Evolutionary conservation across 2,888 invertebrate genomes (phyloP).

Genomic region (Lathronympha strigana): DNA sequence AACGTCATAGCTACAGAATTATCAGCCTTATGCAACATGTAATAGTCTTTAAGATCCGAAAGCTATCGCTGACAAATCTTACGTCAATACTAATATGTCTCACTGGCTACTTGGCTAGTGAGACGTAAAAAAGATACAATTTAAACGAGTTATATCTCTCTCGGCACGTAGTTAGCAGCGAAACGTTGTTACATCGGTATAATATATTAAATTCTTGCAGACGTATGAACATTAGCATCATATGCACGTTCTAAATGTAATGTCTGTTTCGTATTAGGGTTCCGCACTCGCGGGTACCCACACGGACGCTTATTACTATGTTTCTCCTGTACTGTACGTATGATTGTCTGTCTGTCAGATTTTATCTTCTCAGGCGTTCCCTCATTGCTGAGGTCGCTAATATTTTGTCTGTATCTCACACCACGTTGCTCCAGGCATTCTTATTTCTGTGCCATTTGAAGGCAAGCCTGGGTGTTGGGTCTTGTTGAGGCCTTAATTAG

Average conservation of each 20-base stretch:
- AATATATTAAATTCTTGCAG: neutral
- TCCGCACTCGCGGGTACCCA: too few species aligned
- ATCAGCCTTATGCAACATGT: neutral
- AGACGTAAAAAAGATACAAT: constrained; percentile 24
- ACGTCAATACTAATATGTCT: constrained; percentile 35
- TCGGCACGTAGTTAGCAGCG: neutral
- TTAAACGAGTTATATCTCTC: constrained; percentile 6
- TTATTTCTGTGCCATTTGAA: too few species aligned
- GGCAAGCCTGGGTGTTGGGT: too few species aligned
- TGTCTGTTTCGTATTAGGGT: constrained; percentile 7
- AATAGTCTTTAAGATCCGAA: constrained; percentile 4
- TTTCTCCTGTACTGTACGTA: too few species aligned
- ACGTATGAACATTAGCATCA: constrained; percentile 12
- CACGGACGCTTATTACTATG: too few species aligned
- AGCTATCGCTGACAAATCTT: constrained; percentile 27
- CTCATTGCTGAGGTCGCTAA: too few species aligned
- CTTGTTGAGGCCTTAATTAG: too few species aligned
- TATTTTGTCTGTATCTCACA: too few species aligned
- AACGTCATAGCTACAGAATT: neutral
- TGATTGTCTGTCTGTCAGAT: too few species aligned
- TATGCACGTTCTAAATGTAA: constrained; percentile 32
- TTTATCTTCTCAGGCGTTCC: too few species aligned
- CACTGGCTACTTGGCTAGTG: constrained; percentile 29
- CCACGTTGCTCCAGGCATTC: too few species aligned
- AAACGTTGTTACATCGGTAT: constrained; percentile 12